Conservation (phyloP, 2,888 invertebrate species). For the Oligia fasciuncula region DNA sequence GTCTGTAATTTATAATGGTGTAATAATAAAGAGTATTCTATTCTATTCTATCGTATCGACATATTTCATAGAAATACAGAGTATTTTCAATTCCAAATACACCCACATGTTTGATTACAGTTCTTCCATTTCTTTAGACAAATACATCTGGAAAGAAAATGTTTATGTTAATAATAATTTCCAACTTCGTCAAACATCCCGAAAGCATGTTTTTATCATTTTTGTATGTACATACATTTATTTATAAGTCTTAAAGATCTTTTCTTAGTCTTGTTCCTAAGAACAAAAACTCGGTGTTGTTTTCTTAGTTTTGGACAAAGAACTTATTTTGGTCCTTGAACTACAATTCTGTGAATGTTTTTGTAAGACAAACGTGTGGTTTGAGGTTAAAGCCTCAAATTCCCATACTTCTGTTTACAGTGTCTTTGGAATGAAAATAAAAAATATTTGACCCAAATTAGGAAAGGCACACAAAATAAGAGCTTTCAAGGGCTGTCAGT, state of each 20-base stretch:
- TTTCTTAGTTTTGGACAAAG: background rate
- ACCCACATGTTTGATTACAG: constrained; percentile 26
- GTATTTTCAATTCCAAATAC: constrained; percentile 13
- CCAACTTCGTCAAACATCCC: constrained; percentile 16
- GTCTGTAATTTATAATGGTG: too few species aligned
- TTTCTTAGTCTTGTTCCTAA: constrained; percentile 22
- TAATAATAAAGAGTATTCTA: too few species aligned
- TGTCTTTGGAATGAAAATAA: background rate
- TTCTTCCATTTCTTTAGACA: constrained; percentile 28
- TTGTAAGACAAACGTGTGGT: background rate
- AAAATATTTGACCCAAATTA: background rate
- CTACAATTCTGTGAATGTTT: constrained; percentile 11
- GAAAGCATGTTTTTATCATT: constrained; percentile 15
- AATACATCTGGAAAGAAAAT: constrained; percentile 51
- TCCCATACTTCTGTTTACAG: background rate
- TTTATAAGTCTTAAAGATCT: constrained; percentile 26
- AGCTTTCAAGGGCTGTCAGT: background rate
- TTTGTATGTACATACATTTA: constrained; percentile 32
- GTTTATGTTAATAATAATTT: constrained; percentile 48
- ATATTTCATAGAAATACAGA: constrained; percentile 40
- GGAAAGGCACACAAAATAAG: background rate
- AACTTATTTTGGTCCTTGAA: background rate
- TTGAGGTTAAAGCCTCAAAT: background rate
- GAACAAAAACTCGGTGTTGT: constrained; percentile 10
- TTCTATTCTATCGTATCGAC: background rate